Evolutionary conservation across 2,113 vertebrate species (phyloP).

Genomic region (Gavialis gangeticus): DNA sequence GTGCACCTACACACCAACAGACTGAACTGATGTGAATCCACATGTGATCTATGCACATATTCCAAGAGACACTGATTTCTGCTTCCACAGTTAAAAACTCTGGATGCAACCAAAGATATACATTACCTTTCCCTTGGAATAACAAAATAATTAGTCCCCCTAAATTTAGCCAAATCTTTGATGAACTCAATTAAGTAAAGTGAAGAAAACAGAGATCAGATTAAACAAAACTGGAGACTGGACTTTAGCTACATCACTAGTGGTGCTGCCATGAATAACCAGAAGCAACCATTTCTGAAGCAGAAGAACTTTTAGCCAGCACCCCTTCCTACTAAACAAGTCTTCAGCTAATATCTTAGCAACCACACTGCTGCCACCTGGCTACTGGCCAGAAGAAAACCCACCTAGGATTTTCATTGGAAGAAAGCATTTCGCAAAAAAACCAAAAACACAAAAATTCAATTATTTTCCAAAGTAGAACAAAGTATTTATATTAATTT

Average conservation of each 20-base stretch:
- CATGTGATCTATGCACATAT: rapidly evolving
- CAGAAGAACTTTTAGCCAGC: not conserved
- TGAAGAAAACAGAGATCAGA: not conserved
- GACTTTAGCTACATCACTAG: not conserved
- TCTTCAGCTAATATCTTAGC: not conserved
- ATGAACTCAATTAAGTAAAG: constrained; percentile 28
- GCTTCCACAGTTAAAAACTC: not conserved
- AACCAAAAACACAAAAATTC: not conserved
- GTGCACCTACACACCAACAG: too few species aligned
- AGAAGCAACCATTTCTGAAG: not conserved
- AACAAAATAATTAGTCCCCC: constrained; percentile 21
- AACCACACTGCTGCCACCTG: not conserved
- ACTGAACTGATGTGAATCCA: too few species aligned
- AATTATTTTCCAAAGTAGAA: not conserved
- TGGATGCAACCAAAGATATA: not conserved
- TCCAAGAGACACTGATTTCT: not conserved
- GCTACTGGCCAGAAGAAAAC: not conserved
- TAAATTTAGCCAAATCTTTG: constrained; percentile 25
- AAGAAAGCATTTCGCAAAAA: not conserved
- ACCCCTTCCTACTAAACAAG: not conserved
- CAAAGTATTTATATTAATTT: not conserved
- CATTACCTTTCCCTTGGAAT: not conserved
- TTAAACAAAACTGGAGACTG: not conserved
- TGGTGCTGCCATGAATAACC: not conserved
- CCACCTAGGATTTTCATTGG: not conserved